A percentile compares a stretch with the other conserved stretches of the same genome.
phyloP scores from a whole-genome alignment of 1,140 invertebrate genomes.

The Pseudomyrmex concolor region DNA sequence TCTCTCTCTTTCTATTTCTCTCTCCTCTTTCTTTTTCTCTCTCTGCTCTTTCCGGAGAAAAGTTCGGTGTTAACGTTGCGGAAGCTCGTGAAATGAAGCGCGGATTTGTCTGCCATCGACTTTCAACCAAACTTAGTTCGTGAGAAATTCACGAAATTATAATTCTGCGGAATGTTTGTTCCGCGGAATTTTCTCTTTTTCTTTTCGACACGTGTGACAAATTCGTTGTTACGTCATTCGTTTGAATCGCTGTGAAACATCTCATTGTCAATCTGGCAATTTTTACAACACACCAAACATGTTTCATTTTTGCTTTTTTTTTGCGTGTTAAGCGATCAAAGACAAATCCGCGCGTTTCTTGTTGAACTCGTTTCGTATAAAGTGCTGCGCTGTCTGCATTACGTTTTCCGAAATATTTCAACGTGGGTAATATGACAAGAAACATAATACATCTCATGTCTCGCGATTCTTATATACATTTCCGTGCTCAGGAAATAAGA shows the following conservation, averaged over 20 bases:
- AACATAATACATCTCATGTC: constrained; percentile 11
- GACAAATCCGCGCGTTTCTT: constrained; percentile 13
- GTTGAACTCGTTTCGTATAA: too few species aligned
- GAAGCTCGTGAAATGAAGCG: constrained; percentile 47
- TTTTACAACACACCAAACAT: constrained; percentile 22
- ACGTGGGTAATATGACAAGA: not conserved
- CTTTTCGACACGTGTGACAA: not conserved
- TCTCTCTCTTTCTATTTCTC: not conserved
- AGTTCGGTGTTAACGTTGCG: constrained; percentile 53
- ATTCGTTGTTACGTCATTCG: constrained; percentile 5
- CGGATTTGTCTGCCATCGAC: constrained; percentile 26
- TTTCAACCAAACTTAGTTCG: constrained; percentile 45
- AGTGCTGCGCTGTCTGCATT: constrained; percentile 2
- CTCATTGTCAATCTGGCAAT: constrained; percentile 19
- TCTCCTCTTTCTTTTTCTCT: not conserved
- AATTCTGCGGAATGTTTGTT: constrained; percentile 48
- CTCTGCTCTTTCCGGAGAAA: constrained; percentile 1
- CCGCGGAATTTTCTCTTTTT: constrained; percentile 7
- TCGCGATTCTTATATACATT: constrained; percentile 7
- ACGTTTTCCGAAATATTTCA: not conserved
- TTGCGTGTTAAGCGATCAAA: constrained; percentile 4
- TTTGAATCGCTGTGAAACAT: not conserved
- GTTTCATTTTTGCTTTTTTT: constrained; percentile 16
- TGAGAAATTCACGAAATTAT: constrained; percentile 51
- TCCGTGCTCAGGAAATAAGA: constrained; percentile 19